These are phyloP conservation scores for Megaustenia siamemsis DNA, from an alignment of 2,888 invertebrate genomes.

Conservation along the genomic window DNA sequence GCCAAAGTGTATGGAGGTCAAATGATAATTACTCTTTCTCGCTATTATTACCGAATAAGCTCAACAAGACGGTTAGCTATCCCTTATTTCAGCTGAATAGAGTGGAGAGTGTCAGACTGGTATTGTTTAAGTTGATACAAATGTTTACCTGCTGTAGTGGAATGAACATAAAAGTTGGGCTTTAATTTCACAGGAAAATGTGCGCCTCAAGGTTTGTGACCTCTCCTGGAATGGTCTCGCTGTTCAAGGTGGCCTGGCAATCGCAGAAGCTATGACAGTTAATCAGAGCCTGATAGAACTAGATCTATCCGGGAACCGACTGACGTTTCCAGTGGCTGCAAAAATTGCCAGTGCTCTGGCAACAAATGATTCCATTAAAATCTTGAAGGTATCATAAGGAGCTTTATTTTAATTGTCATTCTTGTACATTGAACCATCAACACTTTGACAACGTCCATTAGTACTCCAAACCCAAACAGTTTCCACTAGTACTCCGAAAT, in stretches of 20 bases:
- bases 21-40: no score
- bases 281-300: slow-evolving; percentile 77
- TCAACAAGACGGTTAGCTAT: no score
- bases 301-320: slow-evolving; percentile 78
- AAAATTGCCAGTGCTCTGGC: slow-evolving; percentile 74
- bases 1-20: no score
- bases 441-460: no score
- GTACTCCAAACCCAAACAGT: no score
- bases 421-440: background rate
- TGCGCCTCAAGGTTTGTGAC: slow-evolving; percentile 75
- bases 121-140: no score
- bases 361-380: slow-evolving; percentile 74
- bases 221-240: slow-evolving; percentile 80
- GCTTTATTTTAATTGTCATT: background rate
- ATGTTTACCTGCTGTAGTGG: no score
- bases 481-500: no score
- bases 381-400: slow-evolving; percentile 69
- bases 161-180: no score
- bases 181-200: slow-evolving; percentile 77
- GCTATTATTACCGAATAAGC: no score
- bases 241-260: slow-evolving; percentile 75
- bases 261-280: slow-evolving; percentile 76
- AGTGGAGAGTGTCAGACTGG: no score
- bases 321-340: slow-evolving; percentile 71
- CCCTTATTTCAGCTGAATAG: no score